Conservation (phyloP, 2,797 vertebrate species). For the Ispidina picta region DNA sequence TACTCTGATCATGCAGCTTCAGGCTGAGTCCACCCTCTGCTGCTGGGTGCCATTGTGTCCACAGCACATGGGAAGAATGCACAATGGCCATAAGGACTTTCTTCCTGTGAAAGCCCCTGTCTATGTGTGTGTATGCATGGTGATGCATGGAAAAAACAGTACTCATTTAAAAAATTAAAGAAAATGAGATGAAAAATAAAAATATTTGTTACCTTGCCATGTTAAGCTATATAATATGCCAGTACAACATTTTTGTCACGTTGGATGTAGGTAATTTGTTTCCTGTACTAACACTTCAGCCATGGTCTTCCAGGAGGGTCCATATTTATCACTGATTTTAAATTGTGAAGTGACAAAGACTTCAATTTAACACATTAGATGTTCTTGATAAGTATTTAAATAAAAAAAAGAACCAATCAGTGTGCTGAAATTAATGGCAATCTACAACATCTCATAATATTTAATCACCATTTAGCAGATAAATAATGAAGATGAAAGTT, state of each 20-base stretch:
- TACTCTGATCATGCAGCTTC: background rate
- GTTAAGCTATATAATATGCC: background rate
- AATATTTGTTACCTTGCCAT: background rate
- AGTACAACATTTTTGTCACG: background rate
- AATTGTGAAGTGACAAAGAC: background rate
- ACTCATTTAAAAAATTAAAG: background rate
- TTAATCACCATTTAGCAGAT: slow-evolving; percentile 21
- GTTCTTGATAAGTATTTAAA: background rate
- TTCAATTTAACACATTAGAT: background rate
- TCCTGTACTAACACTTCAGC: background rate
- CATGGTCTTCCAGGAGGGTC: background rate
- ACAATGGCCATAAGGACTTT: background rate
- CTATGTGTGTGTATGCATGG: accelerated
- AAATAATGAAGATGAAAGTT: slow-evolving; percentile 44
- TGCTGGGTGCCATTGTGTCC: background rate
- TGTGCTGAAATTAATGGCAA: background rate
- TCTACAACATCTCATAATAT: background rate
- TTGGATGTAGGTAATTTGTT: background rate
- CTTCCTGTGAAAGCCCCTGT: background rate
- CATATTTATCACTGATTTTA: background rate
- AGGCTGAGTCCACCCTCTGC: background rate
- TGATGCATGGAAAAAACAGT: accelerated
- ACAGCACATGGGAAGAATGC: accelerated
- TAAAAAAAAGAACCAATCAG: background rate
- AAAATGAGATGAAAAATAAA: background rate